Conservation (phyloP, 2,888 invertebrate genomes). For the Alentia gelatinosa region DNA sequence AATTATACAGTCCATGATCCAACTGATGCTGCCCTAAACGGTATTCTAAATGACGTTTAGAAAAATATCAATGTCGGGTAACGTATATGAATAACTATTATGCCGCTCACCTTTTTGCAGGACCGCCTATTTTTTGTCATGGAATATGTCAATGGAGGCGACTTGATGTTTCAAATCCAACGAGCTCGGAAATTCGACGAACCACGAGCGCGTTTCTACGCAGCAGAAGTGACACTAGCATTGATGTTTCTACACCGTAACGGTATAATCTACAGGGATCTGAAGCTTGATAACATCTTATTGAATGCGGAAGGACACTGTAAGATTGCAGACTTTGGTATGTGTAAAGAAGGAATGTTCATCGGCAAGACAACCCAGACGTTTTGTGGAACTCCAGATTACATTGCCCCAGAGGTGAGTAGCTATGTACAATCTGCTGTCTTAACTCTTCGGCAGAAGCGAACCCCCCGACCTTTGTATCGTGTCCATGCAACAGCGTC, state of each 20-base stretch:
- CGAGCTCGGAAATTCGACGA: conserved; percentile 98
- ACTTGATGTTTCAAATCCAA: conserved; percentile 99
- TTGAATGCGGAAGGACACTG: conserved; percentile 93
- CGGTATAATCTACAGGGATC: conserved; percentile 98
- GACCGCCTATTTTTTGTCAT: conserved; percentile 99
- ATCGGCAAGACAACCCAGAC: conserved; percentile 95
- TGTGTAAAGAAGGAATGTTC: conserved; percentile 97
- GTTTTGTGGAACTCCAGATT: conserved; percentile 99
- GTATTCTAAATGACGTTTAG: too few species aligned
- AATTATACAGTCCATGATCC: too few species aligned
- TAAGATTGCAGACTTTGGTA: conserved; percentile 86
- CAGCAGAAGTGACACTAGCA: conserved; percentile 98
- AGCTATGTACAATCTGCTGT: not conserved
- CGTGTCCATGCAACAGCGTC: too few species aligned
- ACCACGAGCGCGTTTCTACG: conserved; percentile 95
- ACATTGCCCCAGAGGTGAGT: conserved; percentile 95
- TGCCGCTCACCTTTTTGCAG: conserved; percentile 74
- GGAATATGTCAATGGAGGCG: conserved; percentile 97
- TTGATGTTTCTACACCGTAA: conserved; percentile 97
- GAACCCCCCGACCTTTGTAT: too few species aligned
- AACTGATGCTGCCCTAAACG: too few species aligned
- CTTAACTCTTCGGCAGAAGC: too few species aligned
- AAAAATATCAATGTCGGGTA: too few species aligned
- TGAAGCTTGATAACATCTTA: conserved; percentile 98
- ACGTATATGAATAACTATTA: too few species aligned